These are phyloP conservation scores for Tragopan temminckii DNA, from an alignment of 2,797 vertebrate species.

Conservation along the genomic window DNA sequence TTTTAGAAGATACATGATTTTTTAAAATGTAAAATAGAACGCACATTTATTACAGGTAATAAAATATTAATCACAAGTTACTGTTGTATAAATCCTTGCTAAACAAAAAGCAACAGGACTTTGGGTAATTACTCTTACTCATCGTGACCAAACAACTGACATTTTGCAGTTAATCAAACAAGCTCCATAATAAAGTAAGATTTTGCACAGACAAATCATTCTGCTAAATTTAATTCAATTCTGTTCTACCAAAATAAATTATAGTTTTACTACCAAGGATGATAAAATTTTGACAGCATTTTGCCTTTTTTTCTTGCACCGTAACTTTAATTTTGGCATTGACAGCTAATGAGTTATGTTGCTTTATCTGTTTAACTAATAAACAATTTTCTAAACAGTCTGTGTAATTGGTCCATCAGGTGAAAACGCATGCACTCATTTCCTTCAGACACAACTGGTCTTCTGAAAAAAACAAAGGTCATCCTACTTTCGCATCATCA, in stretches of 20 bases:
- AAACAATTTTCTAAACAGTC: neutral
- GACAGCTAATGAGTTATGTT: neutral
- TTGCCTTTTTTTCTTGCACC: neutral
- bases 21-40: neutral
- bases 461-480: slow-evolving; percentile 21
- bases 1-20: neutral
- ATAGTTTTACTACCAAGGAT: neutral
- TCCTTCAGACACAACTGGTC: slow-evolving; percentile 23
- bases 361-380: neutral
- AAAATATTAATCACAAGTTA: slow-evolving; percentile 43
- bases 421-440: neutral
- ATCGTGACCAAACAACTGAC: slow-evolving; percentile 43
- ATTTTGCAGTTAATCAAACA: slow-evolving; percentile 59
- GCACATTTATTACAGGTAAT: neutral
- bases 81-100: neutral
- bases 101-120: slow-evolving; percentile 5
- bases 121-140: slow-evolving; percentile 47
- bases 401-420: neutral
- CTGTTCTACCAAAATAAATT: slow-evolving; percentile 33
- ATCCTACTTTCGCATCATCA: neutral
- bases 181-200: slow-evolving; percentile 43
- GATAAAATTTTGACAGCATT: neutral
- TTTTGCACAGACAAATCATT: slow-evolving; percentile 32
- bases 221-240: slow-evolving; percentile 1
- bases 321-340: slow-evolving; percentile 23